phyloP scores from a whole-genome alignment of 2,113 vertebrate species.

The Sorex araneus region DNA sequence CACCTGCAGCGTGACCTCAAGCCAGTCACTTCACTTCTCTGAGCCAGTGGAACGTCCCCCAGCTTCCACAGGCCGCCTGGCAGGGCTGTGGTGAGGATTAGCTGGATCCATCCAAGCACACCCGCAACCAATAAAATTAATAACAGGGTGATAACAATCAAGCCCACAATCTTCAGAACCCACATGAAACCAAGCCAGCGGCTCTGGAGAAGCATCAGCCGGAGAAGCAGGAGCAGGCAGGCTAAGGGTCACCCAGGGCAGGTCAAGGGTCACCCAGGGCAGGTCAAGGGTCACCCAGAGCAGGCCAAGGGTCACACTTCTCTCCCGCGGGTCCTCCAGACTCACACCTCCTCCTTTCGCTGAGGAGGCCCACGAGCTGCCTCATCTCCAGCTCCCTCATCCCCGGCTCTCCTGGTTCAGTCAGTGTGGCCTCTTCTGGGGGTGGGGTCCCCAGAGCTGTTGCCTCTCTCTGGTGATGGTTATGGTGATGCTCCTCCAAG shows the following conservation, averaged over 20 bases:
- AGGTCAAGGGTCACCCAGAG: background rate
- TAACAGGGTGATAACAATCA: background rate
- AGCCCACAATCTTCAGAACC: background rate
- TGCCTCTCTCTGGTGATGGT: background rate
- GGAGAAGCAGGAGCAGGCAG: background rate
- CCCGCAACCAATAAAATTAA: background rate
- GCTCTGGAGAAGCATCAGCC: background rate
- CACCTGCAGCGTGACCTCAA: background rate
- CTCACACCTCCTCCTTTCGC: background rate
- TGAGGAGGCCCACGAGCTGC: rapidly evolving
- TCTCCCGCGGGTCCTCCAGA: background rate
- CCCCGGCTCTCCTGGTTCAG: background rate
- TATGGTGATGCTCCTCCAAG: rapidly evolving
- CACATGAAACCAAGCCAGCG: background rate
- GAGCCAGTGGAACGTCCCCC: background rate
- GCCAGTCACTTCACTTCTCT: background rate
- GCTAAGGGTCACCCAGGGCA: no score
- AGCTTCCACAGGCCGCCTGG: background rate
- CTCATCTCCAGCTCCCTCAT: background rate
- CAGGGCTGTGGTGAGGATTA: background rate
- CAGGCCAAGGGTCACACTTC: background rate
- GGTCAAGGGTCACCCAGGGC: background rate
- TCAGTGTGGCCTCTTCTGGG: background rate
- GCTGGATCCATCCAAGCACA: background rate
- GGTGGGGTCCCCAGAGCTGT: background rate